Evolutionary conservation across 2,888 invertebrate species (phyloP).

Genomic region (Onchidella celtica): DNA sequence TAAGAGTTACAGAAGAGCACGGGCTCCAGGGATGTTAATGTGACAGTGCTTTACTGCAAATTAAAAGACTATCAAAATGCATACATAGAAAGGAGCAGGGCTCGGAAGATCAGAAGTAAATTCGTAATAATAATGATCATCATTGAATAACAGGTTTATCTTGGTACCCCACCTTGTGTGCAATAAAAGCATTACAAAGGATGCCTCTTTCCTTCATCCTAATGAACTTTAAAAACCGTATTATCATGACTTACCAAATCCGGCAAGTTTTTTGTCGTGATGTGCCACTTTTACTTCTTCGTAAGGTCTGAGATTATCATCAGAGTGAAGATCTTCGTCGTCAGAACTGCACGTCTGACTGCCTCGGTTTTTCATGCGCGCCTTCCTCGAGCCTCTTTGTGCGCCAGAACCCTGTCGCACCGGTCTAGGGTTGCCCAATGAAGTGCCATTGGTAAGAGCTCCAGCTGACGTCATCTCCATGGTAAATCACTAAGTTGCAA

Average conservation of each 20-base stretch:
- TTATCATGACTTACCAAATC: constrained; percentile 71
- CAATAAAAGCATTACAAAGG: too few relatives aligned
- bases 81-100: too few relatives aligned
- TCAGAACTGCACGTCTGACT: constrained; percentile 71
- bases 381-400: constrained; percentile 57
- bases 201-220: too few relatives aligned
- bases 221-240: too few relatives aligned
- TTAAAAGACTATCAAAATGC: too few relatives aligned
- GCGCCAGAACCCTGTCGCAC: constrained; percentile 33
- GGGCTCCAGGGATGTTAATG: too few relatives aligned
- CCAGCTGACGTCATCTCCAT: constrained; percentile 30
- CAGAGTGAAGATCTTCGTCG: constrained; percentile 73
- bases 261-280: constrained; percentile 73
- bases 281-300: constrained; percentile 76
- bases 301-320: constrained; percentile 75
- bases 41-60: too few relatives aligned
- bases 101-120: too few relatives aligned
- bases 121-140: too few relatives aligned
- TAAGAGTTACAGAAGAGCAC: too few relatives aligned
- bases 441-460: constrained; percentile 32
- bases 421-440: constrained; percentile 8
- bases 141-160: too few relatives aligned
- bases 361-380: constrained; percentile 61
- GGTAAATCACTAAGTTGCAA: background rate
- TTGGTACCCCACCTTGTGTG: too few relatives aligned